Conservation (phyloP, 2,888 invertebrate species). For the Bimastos eiseni region DNA sequence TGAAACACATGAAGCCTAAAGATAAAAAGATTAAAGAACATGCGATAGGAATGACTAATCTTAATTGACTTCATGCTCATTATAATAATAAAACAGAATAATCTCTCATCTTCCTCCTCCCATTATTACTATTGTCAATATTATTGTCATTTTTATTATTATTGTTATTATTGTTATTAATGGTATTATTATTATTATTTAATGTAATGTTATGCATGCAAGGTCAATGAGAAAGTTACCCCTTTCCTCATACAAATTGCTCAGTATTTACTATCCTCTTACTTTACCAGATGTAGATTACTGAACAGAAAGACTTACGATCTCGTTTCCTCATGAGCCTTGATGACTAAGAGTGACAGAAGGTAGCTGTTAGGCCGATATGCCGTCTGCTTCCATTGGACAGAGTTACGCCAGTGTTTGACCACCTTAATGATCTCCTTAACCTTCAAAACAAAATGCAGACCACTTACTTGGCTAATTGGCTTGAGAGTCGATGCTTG, state of each 20-base stretch:
- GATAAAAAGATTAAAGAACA: too few relatives aligned
- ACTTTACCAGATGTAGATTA: neutral
- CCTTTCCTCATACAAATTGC: neutral
- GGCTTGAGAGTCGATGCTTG: neutral
- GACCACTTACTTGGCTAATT: conserved; percentile 9
- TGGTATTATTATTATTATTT: too few relatives aligned
- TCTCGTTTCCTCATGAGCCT: conserved; percentile 42
- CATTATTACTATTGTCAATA: too few relatives aligned
- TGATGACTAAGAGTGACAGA: conserved; percentile 45
- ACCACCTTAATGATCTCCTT: conserved; percentile 47
- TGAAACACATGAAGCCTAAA: too few relatives aligned
- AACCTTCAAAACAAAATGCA: conserved; percentile 36
- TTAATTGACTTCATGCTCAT: too few relatives aligned
- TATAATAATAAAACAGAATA: too few relatives aligned
- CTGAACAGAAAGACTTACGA: conserved; percentile 38
- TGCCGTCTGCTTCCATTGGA: conserved; percentile 42
- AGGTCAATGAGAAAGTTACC: too few relatives aligned
- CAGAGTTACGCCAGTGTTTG: conserved; percentile 46
- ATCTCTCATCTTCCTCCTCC: too few relatives aligned
- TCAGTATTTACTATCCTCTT: neutral
- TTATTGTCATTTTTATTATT: too few relatives aligned
- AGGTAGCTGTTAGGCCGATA: conserved; percentile 45
- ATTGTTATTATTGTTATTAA: too few relatives aligned
- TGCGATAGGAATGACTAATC: too few relatives aligned
- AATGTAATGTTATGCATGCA: too few relatives aligned